These are phyloP conservation scores for Ornithoptera priamus DNA, from an alignment of 2,888 invertebrate species.

Conservation along the genomic window DNA sequence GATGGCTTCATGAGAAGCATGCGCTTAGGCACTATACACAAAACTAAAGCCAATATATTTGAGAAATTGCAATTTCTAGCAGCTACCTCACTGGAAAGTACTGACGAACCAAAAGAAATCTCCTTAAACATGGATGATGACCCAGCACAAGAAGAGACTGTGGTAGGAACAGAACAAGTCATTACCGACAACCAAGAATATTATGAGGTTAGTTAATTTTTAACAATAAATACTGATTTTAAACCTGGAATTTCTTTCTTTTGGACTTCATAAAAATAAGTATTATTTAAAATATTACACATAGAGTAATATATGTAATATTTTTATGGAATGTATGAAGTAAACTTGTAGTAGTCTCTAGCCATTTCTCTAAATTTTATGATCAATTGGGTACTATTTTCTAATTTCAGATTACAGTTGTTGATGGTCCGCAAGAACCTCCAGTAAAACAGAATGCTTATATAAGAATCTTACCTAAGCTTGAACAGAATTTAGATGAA, in stretches of 20 bases:
- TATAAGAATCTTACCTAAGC: constrained; percentile 43
- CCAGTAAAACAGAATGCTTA: constrained; percentile 40
- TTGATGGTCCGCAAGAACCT: constrained; percentile 55
- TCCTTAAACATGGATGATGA: constrained; percentile 38
- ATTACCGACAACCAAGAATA: constrained; percentile 73
- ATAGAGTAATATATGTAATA: too few relatives aligned
- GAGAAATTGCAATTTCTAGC: constrained; percentile 62
- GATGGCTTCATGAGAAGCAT: constrained; percentile 77
- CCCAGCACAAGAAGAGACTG: constrained; percentile 33
- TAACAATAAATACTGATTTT: background rate
- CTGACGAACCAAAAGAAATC: constrained; percentile 36
- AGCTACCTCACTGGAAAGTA: constrained; percentile 45
- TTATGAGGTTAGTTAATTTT: constrained; percentile 53
- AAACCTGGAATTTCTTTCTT: too few relatives aligned
- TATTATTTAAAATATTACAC: background rate
- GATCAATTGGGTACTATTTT: background rate
- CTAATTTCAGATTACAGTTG: constrained; percentile 67
- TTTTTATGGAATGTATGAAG: too few relatives aligned
- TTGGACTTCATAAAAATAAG: background rate
- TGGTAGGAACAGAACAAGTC: constrained; percentile 50
- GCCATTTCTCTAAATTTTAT: too few relatives aligned
- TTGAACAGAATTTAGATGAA: constrained; percentile 39
- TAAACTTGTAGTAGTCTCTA: too few relatives aligned
- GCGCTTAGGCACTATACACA: constrained; percentile 62
- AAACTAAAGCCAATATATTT: constrained; percentile 57